A percentile compares a stretch with the other conserved stretches of the same genome.
These are phyloP conservation scores for Prolemur simus DNA, from an alignment of 2,113 vertebrate species.

Conservation along the genomic window DNA sequence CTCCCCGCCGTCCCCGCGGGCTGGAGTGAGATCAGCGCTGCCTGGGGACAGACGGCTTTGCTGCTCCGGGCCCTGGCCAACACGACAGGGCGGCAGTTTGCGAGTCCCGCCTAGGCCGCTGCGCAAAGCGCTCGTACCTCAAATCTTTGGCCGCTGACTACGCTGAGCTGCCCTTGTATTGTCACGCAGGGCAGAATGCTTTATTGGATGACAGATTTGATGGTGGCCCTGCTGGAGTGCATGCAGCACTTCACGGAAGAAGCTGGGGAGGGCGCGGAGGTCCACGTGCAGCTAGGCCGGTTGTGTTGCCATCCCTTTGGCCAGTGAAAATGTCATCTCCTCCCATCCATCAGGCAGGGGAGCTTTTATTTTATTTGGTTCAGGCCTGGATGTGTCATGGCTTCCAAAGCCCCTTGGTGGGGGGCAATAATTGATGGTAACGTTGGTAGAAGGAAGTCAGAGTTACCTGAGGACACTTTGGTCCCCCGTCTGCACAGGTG, in stretches of 20 bases:
- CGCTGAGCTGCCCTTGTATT: slow-evolving; percentile 91
- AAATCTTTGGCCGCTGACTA: slow-evolving; percentile 88
- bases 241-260: slow-evolving; percentile 96
- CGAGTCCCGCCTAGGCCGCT: slow-evolving; percentile 92
- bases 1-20: slow-evolving; percentile 92
- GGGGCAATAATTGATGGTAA: too few species aligned
- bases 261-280: slow-evolving; percentile 91
- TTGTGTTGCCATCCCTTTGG: too few species aligned
- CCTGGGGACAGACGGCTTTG: slow-evolving; percentile 96
- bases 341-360: too few species aligned
- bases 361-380: too few species aligned
- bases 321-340: too few species aligned
- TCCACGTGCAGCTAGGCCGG: too few species aligned
- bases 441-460: too few species aligned
- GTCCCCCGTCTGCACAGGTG: too few species aligned
- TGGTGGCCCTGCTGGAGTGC: slow-evolving; percentile 97
- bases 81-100: slow-evolving; percentile 92
- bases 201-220: slow-evolving; percentile 94
- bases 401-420: too few species aligned
- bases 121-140: slow-evolving; percentile 93
- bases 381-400: too few species aligned
- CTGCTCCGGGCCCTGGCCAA: slow-evolving; percentile 92
- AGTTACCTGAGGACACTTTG: too few species aligned
- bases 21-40: slow-evolving; percentile 95
- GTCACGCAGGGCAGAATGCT: slow-evolving; percentile 88